Evolutionary conservation across 2,888 invertebrate species (phyloP).

Genomic region (Marasmarcha lunaedactyla): DNA sequence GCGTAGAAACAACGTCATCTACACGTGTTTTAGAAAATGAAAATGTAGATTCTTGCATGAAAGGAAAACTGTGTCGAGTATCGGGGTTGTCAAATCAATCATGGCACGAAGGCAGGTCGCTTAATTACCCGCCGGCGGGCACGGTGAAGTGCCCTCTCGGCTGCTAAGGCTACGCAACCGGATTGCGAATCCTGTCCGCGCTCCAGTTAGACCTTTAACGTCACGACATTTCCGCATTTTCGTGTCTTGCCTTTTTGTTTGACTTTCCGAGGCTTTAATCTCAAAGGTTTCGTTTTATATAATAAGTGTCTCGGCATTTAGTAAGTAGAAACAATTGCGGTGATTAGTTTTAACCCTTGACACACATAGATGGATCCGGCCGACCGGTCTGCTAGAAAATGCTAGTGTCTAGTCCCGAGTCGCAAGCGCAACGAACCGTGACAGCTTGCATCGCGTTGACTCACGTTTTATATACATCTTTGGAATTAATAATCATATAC

Average conservation of each 20-base stretch:
- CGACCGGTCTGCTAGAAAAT: slow-evolving; percentile 61
- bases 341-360: slow-evolving; percentile 62
- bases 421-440: slow-evolving; percentile 29
- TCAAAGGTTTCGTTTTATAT: too few relatives aligned
- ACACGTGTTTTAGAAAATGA: too few relatives aligned
- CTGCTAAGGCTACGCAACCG: slow-evolving; percentile 62
- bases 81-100: slow-evolving; percentile 12
- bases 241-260: slow-evolving; percentile 4
- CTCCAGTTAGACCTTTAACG: slow-evolving; percentile 60
- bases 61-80: not conserved
- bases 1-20: too few relatives aligned
- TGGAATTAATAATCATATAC: too few relatives aligned
- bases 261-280: not conserved
- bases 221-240: slow-evolving; percentile 51
- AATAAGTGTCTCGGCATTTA: too few relatives aligned
- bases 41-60: not conserved
- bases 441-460: slow-evolving; percentile 22
- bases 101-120: slow-evolving; percentile 20
- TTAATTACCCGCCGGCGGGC: slow-evolving; percentile 61
- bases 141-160: slow-evolving; percentile 48
- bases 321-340: slow-evolving; percentile 36
- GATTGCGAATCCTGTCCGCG: slow-evolving; percentile 58
- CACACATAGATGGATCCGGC: slow-evolving; percentile 50
- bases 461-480: not conserved
- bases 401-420: slow-evolving; percentile 47